Percentiles rank a stretch among this genome's conserved stretches.
Evolutionary conservation across 2,888 invertebrate species (phyloP).

Genomic region (Hermodice carunculata): DNA sequence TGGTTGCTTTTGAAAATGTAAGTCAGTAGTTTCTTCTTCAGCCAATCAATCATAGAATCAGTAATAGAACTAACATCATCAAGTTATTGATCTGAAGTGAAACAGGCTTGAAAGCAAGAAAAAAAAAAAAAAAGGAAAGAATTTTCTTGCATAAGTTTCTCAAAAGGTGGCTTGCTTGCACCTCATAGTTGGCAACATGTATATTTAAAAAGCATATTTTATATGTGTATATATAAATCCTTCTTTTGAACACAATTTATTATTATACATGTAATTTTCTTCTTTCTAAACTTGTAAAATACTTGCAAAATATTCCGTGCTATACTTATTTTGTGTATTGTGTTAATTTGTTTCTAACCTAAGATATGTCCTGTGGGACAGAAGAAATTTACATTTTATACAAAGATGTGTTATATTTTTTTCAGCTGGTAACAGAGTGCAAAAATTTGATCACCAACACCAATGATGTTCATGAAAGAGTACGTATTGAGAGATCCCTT

Average conservation of each 20-base stretch:
- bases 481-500: too few species aligned
- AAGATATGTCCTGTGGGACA: too few species aligned
- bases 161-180: too few species aligned
- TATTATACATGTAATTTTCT: neutral
- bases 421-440: slow-evolving; percentile 64
- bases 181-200: too few species aligned
- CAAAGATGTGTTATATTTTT: slow-evolving; percentile 19
- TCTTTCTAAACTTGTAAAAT: neutral
- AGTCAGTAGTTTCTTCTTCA: slow-evolving; percentile 40
- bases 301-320: neutral
- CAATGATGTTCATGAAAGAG: slow-evolving; percentile 63
- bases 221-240: too few species aligned
- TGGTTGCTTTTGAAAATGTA: slow-evolving; percentile 67
- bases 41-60: neutral
- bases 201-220: too few species aligned
- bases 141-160: too few species aligned
- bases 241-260: too few species aligned
- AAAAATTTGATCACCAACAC: slow-evolving; percentile 60
- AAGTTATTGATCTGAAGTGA: too few species aligned
- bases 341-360: neutral
- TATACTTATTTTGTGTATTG: neutral
- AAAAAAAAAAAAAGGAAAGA: too few species aligned
- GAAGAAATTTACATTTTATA: neutral
- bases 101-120: too few species aligned
- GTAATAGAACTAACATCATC: neutral